Evolutionary conservation across 2,113 vertebrate genomes (phyloP).

Genomic region (Hemicordylus capensis): DNA sequence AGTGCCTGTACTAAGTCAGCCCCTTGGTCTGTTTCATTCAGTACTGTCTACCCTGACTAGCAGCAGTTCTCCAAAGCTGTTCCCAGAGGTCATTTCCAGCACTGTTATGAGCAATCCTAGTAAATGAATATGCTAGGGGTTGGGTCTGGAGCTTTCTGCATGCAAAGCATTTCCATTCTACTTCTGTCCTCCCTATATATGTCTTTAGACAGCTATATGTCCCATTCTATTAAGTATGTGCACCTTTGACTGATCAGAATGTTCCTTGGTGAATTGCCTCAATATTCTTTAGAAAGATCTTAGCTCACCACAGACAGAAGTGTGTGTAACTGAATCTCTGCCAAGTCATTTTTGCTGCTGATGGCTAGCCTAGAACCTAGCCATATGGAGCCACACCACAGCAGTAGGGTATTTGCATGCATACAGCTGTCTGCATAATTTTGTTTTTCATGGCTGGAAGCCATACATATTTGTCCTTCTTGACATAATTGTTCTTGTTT

Average conservation of each 20-base stretch:
- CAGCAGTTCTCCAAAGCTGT: neutral
- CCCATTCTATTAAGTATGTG: neutral
- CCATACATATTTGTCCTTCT: neutral
- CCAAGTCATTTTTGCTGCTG: neutral
- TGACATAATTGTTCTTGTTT: neutral
- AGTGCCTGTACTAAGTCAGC: neutral
- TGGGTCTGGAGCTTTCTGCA: neutral
- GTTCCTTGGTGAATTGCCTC: constrained; percentile 8
- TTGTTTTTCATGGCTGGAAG: constrained; percentile 31
- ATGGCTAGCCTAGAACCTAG: constrained; percentile 6
- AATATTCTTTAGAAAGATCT: neutral
- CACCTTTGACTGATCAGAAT: neutral
- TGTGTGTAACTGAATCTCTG: neutral
- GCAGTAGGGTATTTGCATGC: neutral
- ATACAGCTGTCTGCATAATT: constrained; percentile 24
- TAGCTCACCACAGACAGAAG: neutral
- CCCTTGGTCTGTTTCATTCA: neutral
- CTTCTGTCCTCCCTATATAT: neutral
- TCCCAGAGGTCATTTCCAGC: neutral
- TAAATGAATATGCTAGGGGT: neutral
- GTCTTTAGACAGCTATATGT: neutral
- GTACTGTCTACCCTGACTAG: neutral
- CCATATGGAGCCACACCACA: neutral
- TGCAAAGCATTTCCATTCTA: neutral
- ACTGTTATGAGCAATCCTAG: neutral